These are phyloP conservation scores for Griposia aprilina DNA, from an alignment of 2,888 invertebrate species.

Conservation along the genomic window DNA sequence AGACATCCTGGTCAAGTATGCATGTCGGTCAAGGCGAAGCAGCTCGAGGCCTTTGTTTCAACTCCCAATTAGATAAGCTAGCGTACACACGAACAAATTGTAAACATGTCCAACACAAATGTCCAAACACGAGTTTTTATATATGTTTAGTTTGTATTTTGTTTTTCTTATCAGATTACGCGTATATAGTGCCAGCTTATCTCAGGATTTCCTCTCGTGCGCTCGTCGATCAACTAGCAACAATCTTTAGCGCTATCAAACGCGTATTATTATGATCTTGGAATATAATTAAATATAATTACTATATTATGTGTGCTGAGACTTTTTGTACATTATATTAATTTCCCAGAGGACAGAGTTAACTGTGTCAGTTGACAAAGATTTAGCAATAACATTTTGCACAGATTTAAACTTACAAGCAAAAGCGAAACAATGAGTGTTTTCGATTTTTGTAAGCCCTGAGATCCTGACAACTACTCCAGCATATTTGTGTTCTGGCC, in stretches of 20 bases:
- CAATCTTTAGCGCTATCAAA: conserved; percentile 48
- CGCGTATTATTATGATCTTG: conserved; percentile 52
- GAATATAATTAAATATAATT: conserved; percentile 60
- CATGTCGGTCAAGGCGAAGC: conserved; percentile 54
- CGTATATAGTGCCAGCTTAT: conserved; percentile 45
- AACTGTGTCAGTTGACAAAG: conserved; percentile 38
- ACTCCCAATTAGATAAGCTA: conserved; percentile 57
- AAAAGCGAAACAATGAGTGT: conserved; percentile 12
- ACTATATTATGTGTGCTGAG: conserved; percentile 55
- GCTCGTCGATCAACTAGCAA: conserved; percentile 34
- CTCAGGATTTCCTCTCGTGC: conserved; percentile 58
- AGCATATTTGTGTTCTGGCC: background rate
- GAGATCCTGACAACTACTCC: background rate
- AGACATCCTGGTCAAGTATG: conserved; percentile 31
- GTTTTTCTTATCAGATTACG: conserved; percentile 59
- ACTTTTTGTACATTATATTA: conserved; percentile 54
- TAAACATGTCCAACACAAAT: conserved; percentile 52
- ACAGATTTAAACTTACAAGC: conserved; percentile 9
- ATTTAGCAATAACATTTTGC: conserved; percentile 22
- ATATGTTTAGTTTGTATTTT: conserved; percentile 57
- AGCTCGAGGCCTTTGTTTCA: conserved; percentile 36
- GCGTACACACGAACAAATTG: conserved; percentile 40
- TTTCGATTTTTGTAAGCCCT: background rate
- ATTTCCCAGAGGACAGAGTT: conserved; percentile 55
- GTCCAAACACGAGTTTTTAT: conserved; percentile 55